Evolutionary conservation across 30 jellyfish, hydroid and myxozoan species (phyloP).

Genomic region (Phacellophora camtschatica): DNA sequence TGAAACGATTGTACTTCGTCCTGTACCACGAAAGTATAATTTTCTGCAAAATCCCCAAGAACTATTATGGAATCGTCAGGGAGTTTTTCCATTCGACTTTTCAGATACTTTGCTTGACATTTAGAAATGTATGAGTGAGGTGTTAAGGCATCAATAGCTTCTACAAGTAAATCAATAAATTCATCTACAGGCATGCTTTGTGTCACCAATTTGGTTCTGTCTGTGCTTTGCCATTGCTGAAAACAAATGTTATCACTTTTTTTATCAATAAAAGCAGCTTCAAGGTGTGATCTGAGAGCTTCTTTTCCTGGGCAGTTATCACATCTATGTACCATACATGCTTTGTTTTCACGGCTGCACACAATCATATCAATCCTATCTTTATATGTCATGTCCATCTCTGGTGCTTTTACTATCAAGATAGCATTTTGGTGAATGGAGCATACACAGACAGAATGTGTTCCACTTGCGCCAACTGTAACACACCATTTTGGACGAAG

Average conservation of each 20-base stretch:
- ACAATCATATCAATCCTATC: neutral
- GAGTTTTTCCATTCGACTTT: conserved; percentile 5
- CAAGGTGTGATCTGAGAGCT: neutral
- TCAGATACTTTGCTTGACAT: conserved; percentile 43
- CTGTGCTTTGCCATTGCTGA: conserved; percentile 52
- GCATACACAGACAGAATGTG: no score
- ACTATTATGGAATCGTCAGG: neutral
- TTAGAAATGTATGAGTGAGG: conserved; percentile 23
- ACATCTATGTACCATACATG: conserved; percentile 12
- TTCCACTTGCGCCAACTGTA: no score
- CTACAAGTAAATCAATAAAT: neutral
- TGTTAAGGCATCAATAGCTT: conserved; percentile 24
- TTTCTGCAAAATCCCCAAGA: conserved; percentile 65
- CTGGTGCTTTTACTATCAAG: neutral
- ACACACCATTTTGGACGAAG: no score
- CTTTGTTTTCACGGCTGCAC: neutral
- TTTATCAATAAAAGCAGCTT: neutral
- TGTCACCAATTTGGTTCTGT: conserved; percentile 8
- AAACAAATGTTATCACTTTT: conserved; percentile 21
- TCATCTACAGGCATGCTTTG: conserved; percentile 6
- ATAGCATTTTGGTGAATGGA: no score
- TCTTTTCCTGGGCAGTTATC: conserved; percentile 1
- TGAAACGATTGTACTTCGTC: no score
- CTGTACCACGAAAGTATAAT: conserved; percentile 18
- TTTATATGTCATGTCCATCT: neutral